A percentile compares a stretch with the other conserved stretches of the same genome.
These are phyloP conservation scores for Manis pentadactyla DNA, from an alignment of 2,797 vertebrate genomes.

Conservation along the genomic window DNA sequence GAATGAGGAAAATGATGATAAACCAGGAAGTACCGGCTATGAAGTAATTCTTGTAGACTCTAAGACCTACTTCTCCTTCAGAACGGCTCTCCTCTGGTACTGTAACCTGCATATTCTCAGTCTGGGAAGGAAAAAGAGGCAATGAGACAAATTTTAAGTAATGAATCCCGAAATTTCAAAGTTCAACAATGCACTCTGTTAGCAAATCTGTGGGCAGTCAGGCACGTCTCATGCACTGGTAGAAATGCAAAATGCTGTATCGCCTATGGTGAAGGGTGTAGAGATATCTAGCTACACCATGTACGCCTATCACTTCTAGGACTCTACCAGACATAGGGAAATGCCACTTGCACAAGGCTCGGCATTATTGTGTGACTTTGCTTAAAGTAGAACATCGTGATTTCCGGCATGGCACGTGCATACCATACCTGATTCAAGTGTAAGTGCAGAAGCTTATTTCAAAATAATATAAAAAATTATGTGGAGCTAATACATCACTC, in stretches of 20 bases:
- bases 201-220: background rate
- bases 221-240: fast-evolving
- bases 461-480: background rate
- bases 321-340: background rate
- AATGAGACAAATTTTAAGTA: background rate
- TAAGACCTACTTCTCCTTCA: slow-evolving; percentile 90
- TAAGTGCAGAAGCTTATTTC: background rate
- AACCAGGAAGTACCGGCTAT: slow-evolving; percentile 89
- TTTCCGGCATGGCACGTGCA: background rate
- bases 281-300: no score
- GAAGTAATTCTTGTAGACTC: slow-evolving; percentile 93
- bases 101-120: slow-evolving; percentile 84
- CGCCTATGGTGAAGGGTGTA: background rate
- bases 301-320: no score
- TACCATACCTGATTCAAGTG: background rate
- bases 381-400: background rate
- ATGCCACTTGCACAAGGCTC: fast-evolving
- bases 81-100: slow-evolving; percentile 92
- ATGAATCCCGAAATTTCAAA: background rate
- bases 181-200: background rate
- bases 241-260: background rate
- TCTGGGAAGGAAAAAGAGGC: slow-evolving; percentile 81
- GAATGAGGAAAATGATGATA: slow-evolving; percentile 86
- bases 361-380: background rate
- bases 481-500: background rate